phyloP scores from a whole-genome alignment of 2,113 vertebrate species.

The Cromileptes altivelis region DNA sequence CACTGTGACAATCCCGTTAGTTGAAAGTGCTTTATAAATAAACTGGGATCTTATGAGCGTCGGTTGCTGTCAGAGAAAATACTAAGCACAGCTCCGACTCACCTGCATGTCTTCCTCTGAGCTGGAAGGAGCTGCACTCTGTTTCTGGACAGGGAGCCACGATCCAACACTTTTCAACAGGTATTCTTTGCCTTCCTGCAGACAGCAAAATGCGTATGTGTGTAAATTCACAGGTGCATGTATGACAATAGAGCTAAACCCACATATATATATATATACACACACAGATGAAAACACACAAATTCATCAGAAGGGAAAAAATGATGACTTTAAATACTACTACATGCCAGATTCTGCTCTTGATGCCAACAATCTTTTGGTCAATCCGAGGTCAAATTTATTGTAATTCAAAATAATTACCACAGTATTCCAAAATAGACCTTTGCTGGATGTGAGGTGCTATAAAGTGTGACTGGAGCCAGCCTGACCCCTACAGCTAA shows the following conservation, averaged over 20 bases:
- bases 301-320: not conserved
- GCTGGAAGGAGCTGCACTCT: conserved; percentile 49
- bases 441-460: not conserved
- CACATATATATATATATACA: not conserved
- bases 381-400: not conserved
- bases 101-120: conserved; percentile 79
- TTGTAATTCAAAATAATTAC: not conserved
- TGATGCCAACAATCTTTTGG: not conserved
- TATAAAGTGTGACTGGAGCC: conserved; percentile 39
- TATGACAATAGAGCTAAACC: not conserved
- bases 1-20: conserved; percentile 60
- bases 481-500: conserved; percentile 72
- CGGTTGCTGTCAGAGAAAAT: conserved; percentile 32
- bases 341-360: not conserved
- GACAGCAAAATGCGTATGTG: conserved; percentile 21
- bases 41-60: conserved; percentile 40
- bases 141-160: conserved; percentile 84
- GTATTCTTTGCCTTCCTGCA: conserved; percentile 85
- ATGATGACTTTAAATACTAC: not conserved
- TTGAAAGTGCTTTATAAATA: conserved; percentile 64
- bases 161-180: conserved; percentile 83
- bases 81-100: conserved; percentile 44
- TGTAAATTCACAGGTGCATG: not conserved
- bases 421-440: not conserved
- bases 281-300: not conserved